These are phyloP conservation scores for Sebastes oblongus DNA, from an alignment of 2,797 vertebrate species.

Conservation along the genomic window DNA sequence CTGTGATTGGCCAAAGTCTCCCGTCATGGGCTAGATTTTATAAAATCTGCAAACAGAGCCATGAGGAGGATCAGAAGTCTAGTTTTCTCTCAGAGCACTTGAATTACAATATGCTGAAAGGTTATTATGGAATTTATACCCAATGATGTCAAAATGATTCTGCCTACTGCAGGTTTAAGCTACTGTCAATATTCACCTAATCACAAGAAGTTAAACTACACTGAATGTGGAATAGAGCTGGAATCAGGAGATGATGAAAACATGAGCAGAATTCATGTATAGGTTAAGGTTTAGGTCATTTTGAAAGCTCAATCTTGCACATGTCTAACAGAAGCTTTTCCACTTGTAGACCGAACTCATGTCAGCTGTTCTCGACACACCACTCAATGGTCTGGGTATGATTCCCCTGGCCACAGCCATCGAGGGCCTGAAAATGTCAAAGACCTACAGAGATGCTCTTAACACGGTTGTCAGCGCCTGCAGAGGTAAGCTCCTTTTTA, in stretches of 20 bases:
- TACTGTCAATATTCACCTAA: background rate
- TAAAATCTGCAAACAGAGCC: no score
- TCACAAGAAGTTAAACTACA: background rate
- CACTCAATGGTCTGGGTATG: constrained; percentile 86
- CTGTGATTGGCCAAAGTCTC: no score
- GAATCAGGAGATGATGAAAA: background rate
- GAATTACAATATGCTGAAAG: no score
- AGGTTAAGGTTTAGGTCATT: background rate
- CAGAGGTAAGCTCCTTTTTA: constrained; percentile 77
- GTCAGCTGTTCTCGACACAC: constrained; percentile 76
- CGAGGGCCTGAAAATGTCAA: constrained; percentile 76
- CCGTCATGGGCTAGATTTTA: no score
- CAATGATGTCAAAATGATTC: no score
- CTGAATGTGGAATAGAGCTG: background rate
- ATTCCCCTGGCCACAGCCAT: constrained; percentile 68
- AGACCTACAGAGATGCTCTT: constrained; percentile 78
- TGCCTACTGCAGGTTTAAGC: no score
- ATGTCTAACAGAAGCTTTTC: background rate
- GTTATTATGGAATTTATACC: no score
- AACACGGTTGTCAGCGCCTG: constrained; percentile 83
- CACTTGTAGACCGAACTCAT: constrained; percentile 74
- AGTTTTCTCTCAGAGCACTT: no score
- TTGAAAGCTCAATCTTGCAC: background rate
- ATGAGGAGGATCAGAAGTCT: no score
- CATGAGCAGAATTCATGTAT: background rate